Conservation (phyloP, 2,888 invertebrate species). For the Pseudococcus viburni region DNA sequence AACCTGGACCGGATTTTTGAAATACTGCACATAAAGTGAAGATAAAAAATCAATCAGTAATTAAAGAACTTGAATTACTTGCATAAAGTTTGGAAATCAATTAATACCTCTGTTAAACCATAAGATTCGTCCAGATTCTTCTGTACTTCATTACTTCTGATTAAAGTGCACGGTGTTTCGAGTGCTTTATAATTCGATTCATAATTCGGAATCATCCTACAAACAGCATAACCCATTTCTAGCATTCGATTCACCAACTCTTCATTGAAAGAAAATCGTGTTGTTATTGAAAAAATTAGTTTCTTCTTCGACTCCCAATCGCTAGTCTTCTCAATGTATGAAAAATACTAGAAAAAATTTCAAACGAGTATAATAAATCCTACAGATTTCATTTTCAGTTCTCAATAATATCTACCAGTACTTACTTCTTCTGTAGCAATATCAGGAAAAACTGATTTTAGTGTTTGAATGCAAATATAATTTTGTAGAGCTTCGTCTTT, state of each 20-base stretch:
- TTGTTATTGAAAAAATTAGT: neutral
- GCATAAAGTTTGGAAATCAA: neutral
- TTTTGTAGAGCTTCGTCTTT: neutral
- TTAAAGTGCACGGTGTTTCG: neutral
- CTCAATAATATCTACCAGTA: neutral
- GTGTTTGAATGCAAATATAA: neutral
- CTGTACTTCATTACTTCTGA: neutral
- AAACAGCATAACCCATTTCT: neutral
- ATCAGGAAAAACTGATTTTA: neutral
- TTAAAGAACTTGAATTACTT: neutral
- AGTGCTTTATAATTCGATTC: neutral
- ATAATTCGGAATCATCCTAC: neutral
- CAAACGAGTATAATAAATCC: neutral
- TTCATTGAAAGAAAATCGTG: neutral
- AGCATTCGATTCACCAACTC: neutral
- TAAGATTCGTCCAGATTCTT: neutral
- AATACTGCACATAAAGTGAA: constrained; percentile 71
- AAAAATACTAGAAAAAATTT: neutral
- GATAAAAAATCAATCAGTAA: too few species aligned
- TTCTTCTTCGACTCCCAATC: neutral
- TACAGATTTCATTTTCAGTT: neutral
- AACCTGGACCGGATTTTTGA: constrained; percentile 75
- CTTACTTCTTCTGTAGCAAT: neutral
- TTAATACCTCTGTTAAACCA: constrained; percentile 60
- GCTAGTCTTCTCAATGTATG: neutral